Evolutionary conservation across 2,113 vertebrate species (phyloP), one percentile per base, ranked within the genome.

Genomic region (Upupa epops): DNA sequence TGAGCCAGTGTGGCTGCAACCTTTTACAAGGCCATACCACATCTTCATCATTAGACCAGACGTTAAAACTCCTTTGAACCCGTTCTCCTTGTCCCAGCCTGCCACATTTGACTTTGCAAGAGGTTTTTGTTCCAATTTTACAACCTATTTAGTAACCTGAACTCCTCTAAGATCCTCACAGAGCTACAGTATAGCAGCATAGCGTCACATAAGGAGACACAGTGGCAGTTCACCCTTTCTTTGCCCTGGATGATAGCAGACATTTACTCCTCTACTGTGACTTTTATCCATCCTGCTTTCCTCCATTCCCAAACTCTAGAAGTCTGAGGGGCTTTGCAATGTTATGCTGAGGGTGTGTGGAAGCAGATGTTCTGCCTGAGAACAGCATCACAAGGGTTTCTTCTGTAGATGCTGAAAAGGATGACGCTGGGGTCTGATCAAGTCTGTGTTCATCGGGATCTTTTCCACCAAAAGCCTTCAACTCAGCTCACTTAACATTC

Each of bases 211-310:
- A 3, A 77, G 80, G 48, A 68, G 56, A 45, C 52, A 25, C 65
- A 1, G 1, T 0, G 59, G 52, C 70, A 54, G 28, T 2, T 19
- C 31, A 6, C 9, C 31, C 37, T 59, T 37, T 29, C 34, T 22
- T 7, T 26, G 40, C 37, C 26, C 59, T 2, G 13, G 7, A 31
- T 6, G 21, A 59, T 59, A 52, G 21, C 64, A 55, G 46, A 9
- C 18, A 4, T 13, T 19, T 0, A 0, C 15, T 48, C 28, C 46
- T 48, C 14, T 5, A 2, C 49, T 51, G 66, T 0, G 2, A 5
- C 11, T 34, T 48, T 15, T 24, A 70, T 3, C 52, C 54, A 81
- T 9, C 34, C 76, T 19, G 11, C 29, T 37, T 63, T 59, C 37
- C 46, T 61, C 54, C 60, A 26, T 61, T 31, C 52, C 45, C 64